Evolutionary conservation across 2,888 invertebrate species (phyloP).

Genomic region (Acanthosepion esculentum): DNA sequence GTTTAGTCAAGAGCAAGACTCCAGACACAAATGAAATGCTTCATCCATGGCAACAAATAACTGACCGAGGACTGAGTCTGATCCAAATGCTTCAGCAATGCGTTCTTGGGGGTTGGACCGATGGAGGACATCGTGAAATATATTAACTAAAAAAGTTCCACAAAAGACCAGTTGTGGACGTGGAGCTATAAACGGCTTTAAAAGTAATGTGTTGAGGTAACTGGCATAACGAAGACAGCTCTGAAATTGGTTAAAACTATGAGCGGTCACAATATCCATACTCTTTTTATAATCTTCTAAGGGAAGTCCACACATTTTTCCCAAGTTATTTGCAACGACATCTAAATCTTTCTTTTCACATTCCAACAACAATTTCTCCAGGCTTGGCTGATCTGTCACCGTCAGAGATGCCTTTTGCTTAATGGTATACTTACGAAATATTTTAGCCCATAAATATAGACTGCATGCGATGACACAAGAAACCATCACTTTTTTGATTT

Average conservation of each 20-base stretch:
- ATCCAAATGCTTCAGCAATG: neutral
- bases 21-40: neutral
- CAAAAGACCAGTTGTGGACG: slow-evolving; percentile 58
- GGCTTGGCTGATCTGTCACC: neutral
- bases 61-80: neutral
- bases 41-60: neutral
- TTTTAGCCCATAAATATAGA: slow-evolving; percentile 51
- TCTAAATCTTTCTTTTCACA: neutral
- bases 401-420: neutral
- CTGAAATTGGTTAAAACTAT: slow-evolving; percentile 73
- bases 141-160: slow-evolving; percentile 69
- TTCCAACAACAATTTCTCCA: neutral
- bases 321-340: slow-evolving; percentile 51
- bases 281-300: neutral
- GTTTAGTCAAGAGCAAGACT: neutral
- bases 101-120: slow-evolving; percentile 56
- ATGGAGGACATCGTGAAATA: slow-evolving; percentile 60
- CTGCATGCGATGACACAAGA: slow-evolving; percentile 56
- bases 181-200: slow-evolving; percentile 56
- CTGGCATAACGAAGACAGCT: slow-evolving; percentile 64
- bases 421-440: too few relatives aligned
- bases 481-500: slow-evolving; percentile 57
- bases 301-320: slow-evolving; percentile 54
- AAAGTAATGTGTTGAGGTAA: slow-evolving; percentile 70
- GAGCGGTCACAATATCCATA: slow-evolving; percentile 55